Evolutionary conservation across 2,113 vertebrate genomes (phyloP), one percentile per base, ranked within the genome.

Genomic region (Syngnathus scovelli): DNA sequence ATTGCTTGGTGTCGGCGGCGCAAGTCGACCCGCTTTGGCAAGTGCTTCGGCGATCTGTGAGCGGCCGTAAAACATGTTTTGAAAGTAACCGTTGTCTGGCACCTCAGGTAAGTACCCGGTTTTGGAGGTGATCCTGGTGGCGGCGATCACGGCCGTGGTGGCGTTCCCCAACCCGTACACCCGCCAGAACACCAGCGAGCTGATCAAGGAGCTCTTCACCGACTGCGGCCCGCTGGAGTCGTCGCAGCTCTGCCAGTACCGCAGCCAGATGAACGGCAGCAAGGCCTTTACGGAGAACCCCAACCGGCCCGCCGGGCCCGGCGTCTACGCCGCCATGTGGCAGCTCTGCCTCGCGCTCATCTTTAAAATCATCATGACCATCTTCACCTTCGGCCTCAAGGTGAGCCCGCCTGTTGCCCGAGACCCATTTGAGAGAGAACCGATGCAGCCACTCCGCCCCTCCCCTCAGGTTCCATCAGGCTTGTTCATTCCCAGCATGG

Each of bases 341-440:
- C 95, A 98, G 84, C 89, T 98, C 21, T 96, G 95, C 83, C 89
- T 99, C 84, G 96, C 97, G 0, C 95, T 99, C 69, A 90, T 98
- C 83, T 98, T 99, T 79, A 99, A 99, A 86, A 98, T 99, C 86
- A 93, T 99, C 84, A 98, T 99, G 96, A 98, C 97, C 46, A 97
- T 99, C 48, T 99, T 98, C 89, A 99, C 97, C 38, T 99, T 99
- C 41, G 97, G 97, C 64, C 94, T 99, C 66, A 99, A 99, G 96
- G 97, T 98, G 87, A 87, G 75, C 63, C 3, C 46, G 27, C 15
- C 21, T 49, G 5, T 13, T 21, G 16, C 7, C 3, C 10, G 27
- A 59, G 18, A 7, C 36, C 18, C 16, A 19, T 37, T 3, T 3
- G 6, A 38, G 21, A 1, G 3, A n/a, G 19, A 6, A 7, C 21